Evolutionary conservation across 37 sponge, comb jelly and placozoan genomes (phyloP).

Genomic region (Chondrosia reniformis): DNA sequence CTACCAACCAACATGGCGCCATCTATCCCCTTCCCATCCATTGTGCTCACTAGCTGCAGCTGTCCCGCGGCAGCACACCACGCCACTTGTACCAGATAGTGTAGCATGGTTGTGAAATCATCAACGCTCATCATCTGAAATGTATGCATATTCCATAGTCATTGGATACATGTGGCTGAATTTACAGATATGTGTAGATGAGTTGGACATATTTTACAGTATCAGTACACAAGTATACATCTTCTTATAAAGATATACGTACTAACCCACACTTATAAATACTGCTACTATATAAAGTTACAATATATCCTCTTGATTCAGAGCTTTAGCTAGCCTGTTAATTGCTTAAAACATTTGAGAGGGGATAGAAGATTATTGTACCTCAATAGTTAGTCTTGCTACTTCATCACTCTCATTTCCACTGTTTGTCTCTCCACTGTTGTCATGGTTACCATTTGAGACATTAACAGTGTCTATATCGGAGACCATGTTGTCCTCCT

Average conservation of each 20-base stretch:
- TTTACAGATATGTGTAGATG: no score
- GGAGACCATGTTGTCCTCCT: constrained; percentile 10
- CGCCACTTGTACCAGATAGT: constrained; percentile 60
- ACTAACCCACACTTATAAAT: no score
- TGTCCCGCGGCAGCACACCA: constrained; percentile 81
- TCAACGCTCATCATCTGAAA: constrained; percentile 66
- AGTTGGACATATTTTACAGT: no score
- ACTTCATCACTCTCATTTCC: constrained; percentile 43
- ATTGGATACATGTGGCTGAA: no score
- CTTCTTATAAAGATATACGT: no score
- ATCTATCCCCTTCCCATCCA: not conserved
- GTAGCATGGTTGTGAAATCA: constrained; percentile 64
- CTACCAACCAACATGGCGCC: not conserved
- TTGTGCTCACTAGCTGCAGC: constrained; percentile 62
- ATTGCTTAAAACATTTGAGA: no score
- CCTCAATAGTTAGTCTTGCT: constrained; percentile 69
- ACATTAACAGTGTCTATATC: constrained; percentile 2
- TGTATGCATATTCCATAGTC: not conserved
- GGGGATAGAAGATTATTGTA: no score
- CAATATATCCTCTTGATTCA: no score
- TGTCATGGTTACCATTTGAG: not conserved
- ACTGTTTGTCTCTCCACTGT: not conserved
- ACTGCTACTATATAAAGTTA: no score
- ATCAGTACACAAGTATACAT: no score
- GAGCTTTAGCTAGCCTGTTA: no score